Evolutionary conservation across 1,140 invertebrate genomes (phyloP).

Genomic region (Stegodyphus mimosarum): DNA sequence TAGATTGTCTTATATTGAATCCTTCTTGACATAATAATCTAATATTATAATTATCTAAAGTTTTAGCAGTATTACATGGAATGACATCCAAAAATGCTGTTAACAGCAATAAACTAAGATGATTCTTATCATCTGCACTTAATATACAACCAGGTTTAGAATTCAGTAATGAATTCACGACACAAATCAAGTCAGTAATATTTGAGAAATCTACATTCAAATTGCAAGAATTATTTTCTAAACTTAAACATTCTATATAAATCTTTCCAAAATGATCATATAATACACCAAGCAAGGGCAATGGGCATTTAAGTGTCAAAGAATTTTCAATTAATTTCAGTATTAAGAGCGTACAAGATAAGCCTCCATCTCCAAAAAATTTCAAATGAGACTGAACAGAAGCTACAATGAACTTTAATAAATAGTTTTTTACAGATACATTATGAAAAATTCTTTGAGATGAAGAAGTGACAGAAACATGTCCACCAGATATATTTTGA

Average conservation of each 20-base stretch:
- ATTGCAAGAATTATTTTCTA: neutral
- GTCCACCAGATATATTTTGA: slow-evolving; percentile 15
- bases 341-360: slow-evolving; percentile 10
- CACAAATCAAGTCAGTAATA: neutral
- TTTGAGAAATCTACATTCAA: slow-evolving; percentile 13
- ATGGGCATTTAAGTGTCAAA: neutral
- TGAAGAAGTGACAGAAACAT: slow-evolving; percentile 28
- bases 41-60: neutral
- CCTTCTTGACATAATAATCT: slow-evolving; percentile 19
- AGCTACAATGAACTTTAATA: slow-evolving; percentile 15
- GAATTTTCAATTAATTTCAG: slow-evolving; percentile 21
- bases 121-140: neutral
- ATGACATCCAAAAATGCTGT: slow-evolving; percentile 14
- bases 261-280: neutral
- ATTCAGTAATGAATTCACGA: slow-evolving; percentile 8
- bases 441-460: slow-evolving; percentile 19
- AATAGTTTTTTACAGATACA: slow-evolving; percentile 29
- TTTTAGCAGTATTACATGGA: neutral
- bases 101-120: slow-evolving; percentile 11
- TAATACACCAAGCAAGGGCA: slow-evolving; percentile 2
- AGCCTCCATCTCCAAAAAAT: slow-evolving; percentile 6
- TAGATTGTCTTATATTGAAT: slow-evolving; percentile 1
- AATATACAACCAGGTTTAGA: slow-evolving; percentile 32
- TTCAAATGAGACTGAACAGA: slow-evolving; percentile 29
- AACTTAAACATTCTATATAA: slow-evolving; percentile 6